Percentiles rank a stretch among this genome's conserved stretches.
Conservation (phyloP, 2,113 vertebrate genomes). For the Danionella cerebrum region DNA sequence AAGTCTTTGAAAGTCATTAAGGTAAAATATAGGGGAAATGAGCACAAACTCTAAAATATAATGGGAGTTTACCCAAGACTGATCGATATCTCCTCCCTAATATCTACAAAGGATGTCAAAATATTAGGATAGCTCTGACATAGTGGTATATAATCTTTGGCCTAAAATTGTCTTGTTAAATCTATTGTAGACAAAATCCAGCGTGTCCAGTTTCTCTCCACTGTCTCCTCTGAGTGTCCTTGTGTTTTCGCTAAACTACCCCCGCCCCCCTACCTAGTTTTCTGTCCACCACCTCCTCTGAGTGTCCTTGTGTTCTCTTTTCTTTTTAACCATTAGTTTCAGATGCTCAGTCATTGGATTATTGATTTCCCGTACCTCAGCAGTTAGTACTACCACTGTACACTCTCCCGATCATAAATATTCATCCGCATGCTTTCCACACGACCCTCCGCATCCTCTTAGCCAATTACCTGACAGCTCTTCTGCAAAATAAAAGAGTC, state of each 20-base stretch:
- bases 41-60: no score
- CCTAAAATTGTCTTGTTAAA: neutral
- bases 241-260: no score
- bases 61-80: no score
- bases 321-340: neutral
- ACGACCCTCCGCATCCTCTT: neutral
- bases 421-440: conserved; percentile 6
- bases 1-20: no score
- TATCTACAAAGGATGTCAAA: no score
- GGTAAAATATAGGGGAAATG: no score
- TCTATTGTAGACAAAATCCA: no score
- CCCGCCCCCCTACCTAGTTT: neutral
- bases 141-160: no score
- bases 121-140: no score
- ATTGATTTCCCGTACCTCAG: conserved; percentile 23
- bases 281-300: neutral
- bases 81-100: no score
- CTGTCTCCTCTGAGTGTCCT: neutral
- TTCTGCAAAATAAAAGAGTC: neutral
- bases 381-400: neutral
- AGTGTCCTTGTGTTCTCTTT: neutral
- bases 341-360: neutral
- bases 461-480: conserved; percentile 1
- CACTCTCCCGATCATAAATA: conserved; percentile 23
- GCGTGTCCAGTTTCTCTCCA: no score